A percentile compares a stretch with the other conserved stretches of the same genome.
phyloP scores from a whole-genome alignment of 2,888 invertebrate genomes.

The Alentia gelatinosa region DNA sequence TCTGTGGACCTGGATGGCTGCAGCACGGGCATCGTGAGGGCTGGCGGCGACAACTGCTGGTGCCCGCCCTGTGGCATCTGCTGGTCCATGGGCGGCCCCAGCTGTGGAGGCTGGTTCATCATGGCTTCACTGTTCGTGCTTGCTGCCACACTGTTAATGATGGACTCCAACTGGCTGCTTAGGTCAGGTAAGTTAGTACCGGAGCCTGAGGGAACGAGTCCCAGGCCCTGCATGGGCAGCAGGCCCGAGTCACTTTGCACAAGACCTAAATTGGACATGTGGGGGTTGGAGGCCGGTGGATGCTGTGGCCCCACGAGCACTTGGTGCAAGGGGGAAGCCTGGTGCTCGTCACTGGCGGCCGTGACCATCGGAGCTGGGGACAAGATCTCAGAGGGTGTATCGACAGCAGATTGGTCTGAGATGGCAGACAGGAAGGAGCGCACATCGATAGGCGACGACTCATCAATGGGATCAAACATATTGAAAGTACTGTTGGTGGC shows the following conservation, averaged over 20 bases:
- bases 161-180: slow-evolving; percentile 29
- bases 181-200: background rate
- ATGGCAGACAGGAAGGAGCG: slow-evolving; percentile 51
- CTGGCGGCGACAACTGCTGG: background rate
- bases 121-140: background rate
- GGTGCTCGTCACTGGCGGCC: background rate
- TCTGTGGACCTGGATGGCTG: background rate
- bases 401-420: slow-evolving; percentile 8
- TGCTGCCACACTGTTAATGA: slow-evolving; percentile 35
- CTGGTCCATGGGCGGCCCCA: slow-evolving; percentile 7
- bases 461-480: background rate
- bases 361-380: too few relatives aligned
- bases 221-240: slow-evolving; percentile 18
- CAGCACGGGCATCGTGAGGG: background rate
- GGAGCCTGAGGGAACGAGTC: background rate
- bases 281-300: background rate
- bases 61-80: background rate
- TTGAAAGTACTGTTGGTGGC: slow-evolving; percentile 3
- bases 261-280: background rate
- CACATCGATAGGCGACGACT: slow-evolving; percentile 49
- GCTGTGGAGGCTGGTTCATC: background rate
- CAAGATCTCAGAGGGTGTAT: background rate
- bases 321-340: background rate
- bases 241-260: background rate
- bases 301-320: background rate